Conservation (phyloP, 2,888 invertebrate species). For the Acronicta psi region DNA sequence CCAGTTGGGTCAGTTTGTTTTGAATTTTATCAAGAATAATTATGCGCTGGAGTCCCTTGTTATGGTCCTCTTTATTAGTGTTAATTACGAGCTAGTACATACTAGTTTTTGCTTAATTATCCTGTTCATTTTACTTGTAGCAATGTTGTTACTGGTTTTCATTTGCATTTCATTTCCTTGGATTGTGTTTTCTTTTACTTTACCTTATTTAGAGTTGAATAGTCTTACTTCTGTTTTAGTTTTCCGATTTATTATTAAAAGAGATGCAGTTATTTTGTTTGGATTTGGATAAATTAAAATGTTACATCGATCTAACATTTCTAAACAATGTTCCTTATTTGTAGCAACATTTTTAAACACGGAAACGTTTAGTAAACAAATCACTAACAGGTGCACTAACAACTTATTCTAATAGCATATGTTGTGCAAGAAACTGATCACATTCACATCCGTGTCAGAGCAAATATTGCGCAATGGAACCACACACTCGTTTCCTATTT, state of each 20-base stretch:
- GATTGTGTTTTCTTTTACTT: slow-evolving; percentile 1
- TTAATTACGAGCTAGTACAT: slow-evolving; percentile 33
- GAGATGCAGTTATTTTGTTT: too few species aligned
- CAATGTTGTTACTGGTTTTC: not conserved
- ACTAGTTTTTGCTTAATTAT: slow-evolving; percentile 19
- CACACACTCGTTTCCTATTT: slow-evolving; percentile 76
- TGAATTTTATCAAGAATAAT: slow-evolving; percentile 64
- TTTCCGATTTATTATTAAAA: too few species aligned
- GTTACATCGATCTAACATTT: not conserved
- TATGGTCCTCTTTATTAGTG: slow-evolving; percentile 36
- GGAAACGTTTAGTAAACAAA: slow-evolving; percentile 53
- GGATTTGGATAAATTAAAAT: not conserved
- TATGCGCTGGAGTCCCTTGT: slow-evolving; percentile 44
- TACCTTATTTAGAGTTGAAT: slow-evolving; percentile 18
- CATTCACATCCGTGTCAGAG: slow-evolving; percentile 71
- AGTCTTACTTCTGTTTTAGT: slow-evolving; percentile 4
- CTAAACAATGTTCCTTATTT: slow-evolving; percentile 4
- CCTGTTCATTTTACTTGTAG: slow-evolving; percentile 23
- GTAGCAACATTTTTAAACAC: slow-evolving; percentile 31
- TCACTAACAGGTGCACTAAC: slow-evolving; percentile 52
- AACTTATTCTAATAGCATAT: slow-evolving; percentile 60
- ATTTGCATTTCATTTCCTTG: slow-evolving; percentile 9
- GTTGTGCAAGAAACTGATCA: slow-evolving; percentile 73
- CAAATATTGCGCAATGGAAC: slow-evolving; percentile 73
- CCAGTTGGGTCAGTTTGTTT: slow-evolving; percentile 61